These are phyloP conservation scores for Marmota flaviventris DNA, from an alignment of 2,113 vertebrate species.

Conservation along the genomic window DNA sequence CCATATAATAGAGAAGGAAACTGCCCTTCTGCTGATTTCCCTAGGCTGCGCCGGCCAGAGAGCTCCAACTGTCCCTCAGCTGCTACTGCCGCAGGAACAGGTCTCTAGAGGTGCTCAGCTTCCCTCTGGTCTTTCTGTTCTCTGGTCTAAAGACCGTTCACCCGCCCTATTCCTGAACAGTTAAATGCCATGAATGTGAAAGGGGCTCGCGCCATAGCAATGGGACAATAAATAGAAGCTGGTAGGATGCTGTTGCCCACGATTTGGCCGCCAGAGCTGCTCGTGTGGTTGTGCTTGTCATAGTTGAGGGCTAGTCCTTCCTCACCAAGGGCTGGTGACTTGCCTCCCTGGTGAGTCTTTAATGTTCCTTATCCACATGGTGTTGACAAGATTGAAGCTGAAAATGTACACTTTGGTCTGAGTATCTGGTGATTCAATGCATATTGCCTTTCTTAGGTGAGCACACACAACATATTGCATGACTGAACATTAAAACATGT, in stretches of 20 bases:
- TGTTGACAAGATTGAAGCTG: background rate
- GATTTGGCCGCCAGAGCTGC: background rate
- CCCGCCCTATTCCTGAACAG: background rate
- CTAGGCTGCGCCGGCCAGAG: background rate
- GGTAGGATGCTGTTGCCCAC: constrained; percentile 21
- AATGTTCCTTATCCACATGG: background rate
- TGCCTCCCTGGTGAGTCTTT: background rate
- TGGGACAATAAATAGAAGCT: constrained; percentile 41
- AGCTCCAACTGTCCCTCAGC: background rate
- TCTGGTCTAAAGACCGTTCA: background rate
- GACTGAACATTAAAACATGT: background rate
- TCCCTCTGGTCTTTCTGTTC: background rate
- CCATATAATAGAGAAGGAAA: background rate
- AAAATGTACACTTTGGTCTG: background rate
- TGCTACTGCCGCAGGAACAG: background rate
- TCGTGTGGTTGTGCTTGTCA: background rate
- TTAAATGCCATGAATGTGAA: background rate
- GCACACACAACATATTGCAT: background rate
- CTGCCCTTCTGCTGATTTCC: background rate
- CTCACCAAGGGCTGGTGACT: background rate
- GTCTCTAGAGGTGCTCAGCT: background rate
- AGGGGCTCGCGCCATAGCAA: background rate
- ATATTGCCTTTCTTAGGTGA: background rate
- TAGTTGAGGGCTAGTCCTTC: background rate
- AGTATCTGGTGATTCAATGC: background rate